A percentile compares a stretch with the other conserved stretches of the same genome.
phyloP scores from a whole-genome alignment of 2,113 vertebrate genomes.

The Myrmecophaga tridactyla region DNA sequence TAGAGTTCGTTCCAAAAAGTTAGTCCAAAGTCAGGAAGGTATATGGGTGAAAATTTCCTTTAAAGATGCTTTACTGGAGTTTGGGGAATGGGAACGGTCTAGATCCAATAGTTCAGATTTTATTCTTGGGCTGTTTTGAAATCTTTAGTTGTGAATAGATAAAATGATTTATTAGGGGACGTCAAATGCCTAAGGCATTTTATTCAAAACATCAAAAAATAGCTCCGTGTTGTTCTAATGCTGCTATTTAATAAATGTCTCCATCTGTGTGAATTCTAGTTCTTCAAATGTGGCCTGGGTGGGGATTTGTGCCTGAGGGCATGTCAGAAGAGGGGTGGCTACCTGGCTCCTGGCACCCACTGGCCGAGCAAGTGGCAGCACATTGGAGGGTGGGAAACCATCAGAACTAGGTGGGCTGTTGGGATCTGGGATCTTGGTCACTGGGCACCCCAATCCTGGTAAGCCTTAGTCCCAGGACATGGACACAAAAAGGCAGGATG shows the following conservation, averaged over 20 bases:
- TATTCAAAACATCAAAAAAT: constrained; percentile 40
- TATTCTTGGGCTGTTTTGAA: constrained; percentile 55
- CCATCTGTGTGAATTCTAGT: neutral
- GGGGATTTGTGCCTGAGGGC: neutral
- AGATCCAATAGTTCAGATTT: neutral
- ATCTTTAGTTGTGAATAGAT: constrained; percentile 37
- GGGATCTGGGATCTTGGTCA: neutral
- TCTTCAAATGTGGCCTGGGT: neutral
- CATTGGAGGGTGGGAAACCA: neutral
- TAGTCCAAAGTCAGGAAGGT: constrained; percentile 40
- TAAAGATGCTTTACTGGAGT: constrained; percentile 38
- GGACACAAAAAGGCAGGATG: neutral
- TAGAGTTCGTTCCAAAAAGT: constrained; percentile 42
- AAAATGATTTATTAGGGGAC: constrained; percentile 47
- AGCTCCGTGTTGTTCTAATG: neutral
- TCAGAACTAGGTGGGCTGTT: neutral
- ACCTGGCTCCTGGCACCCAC: neutral
- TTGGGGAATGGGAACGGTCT: neutral
- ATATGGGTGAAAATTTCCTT: constrained; percentile 36
- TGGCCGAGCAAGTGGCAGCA: neutral
- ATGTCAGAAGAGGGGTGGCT: neutral
- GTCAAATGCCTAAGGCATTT: constrained; percentile 16
- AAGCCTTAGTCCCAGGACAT: neutral
- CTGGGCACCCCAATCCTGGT: neutral
- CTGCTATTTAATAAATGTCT: constrained; percentile 16